These are phyloP conservation scores for Calliopum simillimum DNA, from an alignment of 2,888 invertebrate genomes.

Conservation along the genomic window DNA sequence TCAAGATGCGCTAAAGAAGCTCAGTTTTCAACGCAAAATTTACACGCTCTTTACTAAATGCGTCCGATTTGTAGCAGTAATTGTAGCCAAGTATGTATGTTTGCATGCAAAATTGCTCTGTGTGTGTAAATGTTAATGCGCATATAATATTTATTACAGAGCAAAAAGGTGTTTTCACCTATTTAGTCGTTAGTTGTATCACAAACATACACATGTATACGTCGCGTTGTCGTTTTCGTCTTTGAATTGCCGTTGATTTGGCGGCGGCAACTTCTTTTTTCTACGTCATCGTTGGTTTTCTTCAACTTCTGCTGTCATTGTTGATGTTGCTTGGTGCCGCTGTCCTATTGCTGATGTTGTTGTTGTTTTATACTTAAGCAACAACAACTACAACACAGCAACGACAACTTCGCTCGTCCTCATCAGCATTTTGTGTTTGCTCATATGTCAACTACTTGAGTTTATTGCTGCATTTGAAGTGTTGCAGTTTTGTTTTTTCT, in stretches of 20 bases:
- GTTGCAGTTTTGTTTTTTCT: slow-evolving; percentile 29
- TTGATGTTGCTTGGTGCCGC: neutral
- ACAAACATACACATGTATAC: too few relatives aligned
- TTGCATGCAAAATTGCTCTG: too few relatives aligned
- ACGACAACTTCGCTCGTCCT: neutral
- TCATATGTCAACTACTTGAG: slow-evolving; percentile 60
- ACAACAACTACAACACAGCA: neutral
- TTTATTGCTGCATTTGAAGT: slow-evolving; percentile 34
- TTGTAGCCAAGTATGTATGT: neutral
- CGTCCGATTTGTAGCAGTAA: slow-evolving; percentile 6
- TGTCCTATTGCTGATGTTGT: too few relatives aligned
- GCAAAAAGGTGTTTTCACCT: slow-evolving; percentile 25
- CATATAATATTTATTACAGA: slow-evolving; percentile 27
- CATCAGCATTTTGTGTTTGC: slow-evolving; percentile 46
- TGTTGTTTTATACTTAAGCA: too few relatives aligned
- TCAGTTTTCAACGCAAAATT: neutral
- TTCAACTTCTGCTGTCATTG: slow-evolving; percentile 10
- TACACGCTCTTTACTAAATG: slow-evolving; percentile 3
- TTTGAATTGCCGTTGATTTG: neutral
- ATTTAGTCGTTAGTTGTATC: neutral
- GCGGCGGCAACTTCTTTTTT: slow-evolving; percentile 6
- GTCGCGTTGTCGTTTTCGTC: too few relatives aligned
- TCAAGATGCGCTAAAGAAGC: slow-evolving; percentile 25
- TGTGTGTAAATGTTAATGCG: neutral
- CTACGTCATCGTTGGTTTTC: neutral